Evolutionary conservation across 2,888 invertebrate species (phyloP).

Genomic region (Drosophila mettleri): DNA sequence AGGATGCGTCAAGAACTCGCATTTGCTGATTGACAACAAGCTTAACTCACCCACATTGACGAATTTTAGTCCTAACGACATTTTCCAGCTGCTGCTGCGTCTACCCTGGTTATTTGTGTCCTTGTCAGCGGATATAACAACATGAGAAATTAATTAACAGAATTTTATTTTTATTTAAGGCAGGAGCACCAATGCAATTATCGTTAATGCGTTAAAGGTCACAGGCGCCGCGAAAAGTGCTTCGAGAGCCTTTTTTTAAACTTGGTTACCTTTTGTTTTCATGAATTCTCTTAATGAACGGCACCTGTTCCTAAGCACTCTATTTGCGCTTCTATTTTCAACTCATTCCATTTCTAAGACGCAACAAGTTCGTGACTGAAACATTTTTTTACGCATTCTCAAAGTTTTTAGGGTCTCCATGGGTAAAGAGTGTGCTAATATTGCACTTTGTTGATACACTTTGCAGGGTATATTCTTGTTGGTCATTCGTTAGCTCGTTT

Average conservation of each 20-base stretch:
- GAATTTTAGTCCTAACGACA: conserved; percentile 61
- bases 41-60: conserved; percentile 55
- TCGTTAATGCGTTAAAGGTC: conserved; percentile 81
- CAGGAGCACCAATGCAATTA: conserved; percentile 70
- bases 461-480: conserved; percentile 20
- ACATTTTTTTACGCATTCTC: conserved; percentile 8
- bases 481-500: conserved; percentile 7
- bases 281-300: conserved; percentile 57
- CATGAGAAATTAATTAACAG: conserved; percentile 80
- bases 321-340: conserved; percentile 64
- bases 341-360: conserved; percentile 68
- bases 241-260: conserved; percentile 25
- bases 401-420: neutral
- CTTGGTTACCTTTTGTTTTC: conserved; percentile 11
- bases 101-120: neutral
- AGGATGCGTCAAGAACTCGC: conserved; percentile 50
- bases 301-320: conserved; percentile 55
- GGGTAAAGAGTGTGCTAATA: neutral
- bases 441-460: neutral
- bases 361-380: conserved; percentile 69
- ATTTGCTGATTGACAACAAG: conserved; percentile 70
- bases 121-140: conserved; percentile 20
- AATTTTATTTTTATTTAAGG: conserved; percentile 63
- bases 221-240: conserved; percentile 70
- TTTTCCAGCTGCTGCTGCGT: conserved; percentile 13